phyloP scores from a whole-genome alignment of 2,113 vertebrate species.

The Callipepla californica region DNA sequence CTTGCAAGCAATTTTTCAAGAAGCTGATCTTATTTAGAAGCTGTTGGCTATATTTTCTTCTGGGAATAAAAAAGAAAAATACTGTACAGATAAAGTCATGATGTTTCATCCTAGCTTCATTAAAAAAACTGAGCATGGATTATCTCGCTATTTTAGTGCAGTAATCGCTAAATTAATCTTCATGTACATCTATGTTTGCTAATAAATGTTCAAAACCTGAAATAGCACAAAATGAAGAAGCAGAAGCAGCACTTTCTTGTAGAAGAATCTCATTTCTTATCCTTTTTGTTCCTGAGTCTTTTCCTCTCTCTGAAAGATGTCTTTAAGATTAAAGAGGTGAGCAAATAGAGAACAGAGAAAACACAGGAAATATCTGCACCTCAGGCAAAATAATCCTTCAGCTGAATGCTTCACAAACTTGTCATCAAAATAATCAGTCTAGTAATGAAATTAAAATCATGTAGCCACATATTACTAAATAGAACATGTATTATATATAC shows the following conservation, averaged over 20 bases:
- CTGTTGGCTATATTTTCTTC: background rate
- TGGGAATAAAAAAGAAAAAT: background rate
- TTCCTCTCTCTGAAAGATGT: background rate
- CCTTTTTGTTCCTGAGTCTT: background rate
- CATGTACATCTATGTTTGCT: background rate
- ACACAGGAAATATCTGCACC: background rate
- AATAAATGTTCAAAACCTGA: background rate
- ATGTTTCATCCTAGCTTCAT: background rate
- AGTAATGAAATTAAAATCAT: background rate
- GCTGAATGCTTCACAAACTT: background rate
- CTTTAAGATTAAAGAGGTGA: background rate
- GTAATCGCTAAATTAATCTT: background rate
- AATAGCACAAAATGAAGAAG: background rate
- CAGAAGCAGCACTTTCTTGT: background rate
- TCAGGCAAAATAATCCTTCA: background rate
- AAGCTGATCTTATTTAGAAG: background rate
- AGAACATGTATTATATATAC: background rate
- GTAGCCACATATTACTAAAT: background rate
- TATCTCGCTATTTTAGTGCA: background rate
- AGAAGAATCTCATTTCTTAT: background rate
- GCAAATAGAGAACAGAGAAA: background rate
- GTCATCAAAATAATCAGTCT: background rate
- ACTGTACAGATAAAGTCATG: background rate
- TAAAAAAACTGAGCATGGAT: background rate
- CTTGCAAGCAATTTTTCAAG: background rate